These are phyloP conservation scores for Scrobipalpa costella DNA, from an alignment of 2,888 invertebrate species.

Conservation along the genomic window DNA sequence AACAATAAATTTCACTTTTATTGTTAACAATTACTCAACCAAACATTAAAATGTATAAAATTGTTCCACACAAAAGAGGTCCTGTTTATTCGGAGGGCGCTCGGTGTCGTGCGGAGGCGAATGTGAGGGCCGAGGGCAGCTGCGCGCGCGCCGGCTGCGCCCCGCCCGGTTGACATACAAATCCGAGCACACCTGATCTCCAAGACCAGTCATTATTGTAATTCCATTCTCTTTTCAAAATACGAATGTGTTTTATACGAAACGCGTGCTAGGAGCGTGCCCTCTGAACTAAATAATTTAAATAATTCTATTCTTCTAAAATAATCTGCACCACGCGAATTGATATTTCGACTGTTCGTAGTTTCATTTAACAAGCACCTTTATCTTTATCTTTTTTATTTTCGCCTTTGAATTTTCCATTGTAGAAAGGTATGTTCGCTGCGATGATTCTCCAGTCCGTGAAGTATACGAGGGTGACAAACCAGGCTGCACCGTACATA, in stretches of 20 bases:
- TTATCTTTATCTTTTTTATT: conserved; percentile 11
- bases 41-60: conserved; percentile 46
- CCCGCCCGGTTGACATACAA: conserved; percentile 71
- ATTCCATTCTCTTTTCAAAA: conserved; percentile 59
- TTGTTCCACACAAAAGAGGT: conserved; percentile 54
- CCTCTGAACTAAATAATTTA: conserved; percentile 32
- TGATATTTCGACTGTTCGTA: not conserved
- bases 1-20: conserved; percentile 25
- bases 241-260: conserved; percentile 46
- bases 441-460: conserved; percentile 89
- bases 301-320: conserved; percentile 38
- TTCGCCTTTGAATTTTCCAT: conserved; percentile 79
- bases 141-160: conserved; percentile 71
- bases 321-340: no score
- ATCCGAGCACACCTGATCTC: conserved; percentile 77
- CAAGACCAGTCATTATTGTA: conserved; percentile 69
- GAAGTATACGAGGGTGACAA: conserved; percentile 81
- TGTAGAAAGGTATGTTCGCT: conserved; percentile 87
- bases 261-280: conserved; percentile 50
- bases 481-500: conserved; percentile 81
- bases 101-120: conserved; percentile 51
- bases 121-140: conserved; percentile 63
- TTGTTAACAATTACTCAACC: conserved; percentile 29
- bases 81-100: conserved; percentile 67
- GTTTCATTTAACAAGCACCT: not conserved